Evolutionary conservation across 1,140 invertebrate species (phyloP), one percentile per base, ranked within the genome.

Genomic region (Holotrichia oblita): DNA sequence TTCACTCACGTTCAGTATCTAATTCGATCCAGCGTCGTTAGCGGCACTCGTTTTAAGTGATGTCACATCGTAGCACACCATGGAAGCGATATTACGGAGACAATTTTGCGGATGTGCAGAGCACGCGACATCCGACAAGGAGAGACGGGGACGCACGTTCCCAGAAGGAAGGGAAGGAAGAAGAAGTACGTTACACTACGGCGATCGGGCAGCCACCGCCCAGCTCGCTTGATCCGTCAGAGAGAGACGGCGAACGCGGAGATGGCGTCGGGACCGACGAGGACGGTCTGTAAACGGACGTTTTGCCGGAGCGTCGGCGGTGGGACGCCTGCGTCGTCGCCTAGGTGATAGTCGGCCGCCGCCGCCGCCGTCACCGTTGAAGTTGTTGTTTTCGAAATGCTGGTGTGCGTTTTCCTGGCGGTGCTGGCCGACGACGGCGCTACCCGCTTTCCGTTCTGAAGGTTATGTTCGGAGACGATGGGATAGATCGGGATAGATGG

Each of bases 191-290:
- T 34, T n/a, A 34, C 27, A 34, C 48, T 55, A 55, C 17, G 27
- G 27, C 27, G 44, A 48, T 48, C 10, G 22, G 22, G 0, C 85
- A 85, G 86, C 87, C 87, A 87, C 86, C 86, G 86, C 87, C 86
- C 86, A 87, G 85, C 85, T 84, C 85, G 81, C 81, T 0, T 79
- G 83, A 80, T 79, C 82, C 81, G 78, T 83, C 85, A 85, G 86
- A 86, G 84, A 85, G 83, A 85, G 83, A 82, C 83, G 81, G 84
- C 83, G 82, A 14, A 69, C 64, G 64, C 1, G 64, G 2, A 20
- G 14, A 17, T 6, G n/a, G n/a, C 8, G 6, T 14, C 72, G 40
- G 40, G 27, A 73, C 9, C n/a, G 24, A 22, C 24, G 40, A 73
- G 40, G 24, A 22, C 1, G 8, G 72, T 9, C 2, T 10, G 24